phyloP scores from a whole-genome alignment of 2,888 invertebrate genomes.

The Caenorhabditis macrosperma region DNA sequence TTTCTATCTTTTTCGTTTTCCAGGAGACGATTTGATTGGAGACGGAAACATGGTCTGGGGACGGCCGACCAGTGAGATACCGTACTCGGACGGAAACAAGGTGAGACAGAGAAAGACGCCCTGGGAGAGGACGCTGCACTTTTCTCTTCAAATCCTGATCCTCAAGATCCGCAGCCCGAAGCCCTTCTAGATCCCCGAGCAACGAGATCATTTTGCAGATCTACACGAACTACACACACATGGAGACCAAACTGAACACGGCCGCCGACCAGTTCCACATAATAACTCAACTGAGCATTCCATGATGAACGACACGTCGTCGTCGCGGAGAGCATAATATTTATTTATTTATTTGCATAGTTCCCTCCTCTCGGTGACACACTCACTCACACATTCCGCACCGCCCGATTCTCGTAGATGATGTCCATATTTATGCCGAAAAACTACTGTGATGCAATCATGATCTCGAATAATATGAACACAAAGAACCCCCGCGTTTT shows the following conservation, averaged over 20 bases:
- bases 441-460: conserved; percentile 50
- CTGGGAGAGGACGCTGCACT: too few relatives aligned
- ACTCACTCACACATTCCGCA: too few relatives aligned
- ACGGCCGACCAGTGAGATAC: conserved; percentile 63
- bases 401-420: conserved; percentile 22
- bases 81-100: conserved; percentile 55
- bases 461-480: conserved; percentile 33
- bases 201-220: conserved; percentile 48
- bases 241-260: conserved; percentile 67
- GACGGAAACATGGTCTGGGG: conserved; percentile 66
- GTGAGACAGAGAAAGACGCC: conserved; percentile 35
- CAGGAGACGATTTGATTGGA: conserved; percentile 66
- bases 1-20: conserved; percentile 1
- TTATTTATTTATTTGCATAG: conserved; percentile 3
- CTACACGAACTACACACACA: conserved; percentile 61
- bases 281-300: conserved; percentile 49
- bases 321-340: too few relatives aligned
- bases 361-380: not conserved
- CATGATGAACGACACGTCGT: not conserved
- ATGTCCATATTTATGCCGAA: conserved; percentile 23
- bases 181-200: not conserved
- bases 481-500: too few relatives aligned
- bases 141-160: too few relatives aligned
- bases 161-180: too few relatives aligned
- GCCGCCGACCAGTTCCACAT: conserved; percentile 60